Percentiles rank a stretch among this genome's conserved stretches.
Evolutionary conservation across 2,888 invertebrate genomes (phyloP).

Genomic region (Gisinianus flammeolus): DNA sequence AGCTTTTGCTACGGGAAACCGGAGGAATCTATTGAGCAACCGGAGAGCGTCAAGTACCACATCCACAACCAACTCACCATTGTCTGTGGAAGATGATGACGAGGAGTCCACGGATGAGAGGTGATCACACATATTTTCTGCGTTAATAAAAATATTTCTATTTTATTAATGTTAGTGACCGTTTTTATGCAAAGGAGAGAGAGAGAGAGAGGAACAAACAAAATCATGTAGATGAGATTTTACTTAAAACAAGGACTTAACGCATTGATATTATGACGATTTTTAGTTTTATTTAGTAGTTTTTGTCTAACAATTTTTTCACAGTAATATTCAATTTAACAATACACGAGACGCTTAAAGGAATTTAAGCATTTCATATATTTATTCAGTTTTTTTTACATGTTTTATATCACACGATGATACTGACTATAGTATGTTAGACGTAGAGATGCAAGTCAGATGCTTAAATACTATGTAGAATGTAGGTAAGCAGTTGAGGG

Average conservation of each 20-base stretch:
- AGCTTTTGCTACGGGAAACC: slow-evolving; percentile 51
- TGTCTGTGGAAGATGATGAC: slow-evolving; percentile 40
- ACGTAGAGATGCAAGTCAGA: too few species aligned
- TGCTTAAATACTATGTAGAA: too few species aligned
- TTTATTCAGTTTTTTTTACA: too few species aligned
- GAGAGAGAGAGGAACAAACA: neutral
- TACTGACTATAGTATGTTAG: too few species aligned
- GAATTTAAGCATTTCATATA: too few species aligned
- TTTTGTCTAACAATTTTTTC: too few species aligned
- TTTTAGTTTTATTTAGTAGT: neutral
- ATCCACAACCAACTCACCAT: slow-evolving; percentile 43
- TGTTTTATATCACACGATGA: too few species aligned
- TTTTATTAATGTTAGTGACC: neutral
- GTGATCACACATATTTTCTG: slow-evolving; percentile 33
- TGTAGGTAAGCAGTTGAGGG: too few species aligned
- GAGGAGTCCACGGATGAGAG: slow-evolving; percentile 34
- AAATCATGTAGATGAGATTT: neutral
- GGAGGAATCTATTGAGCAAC: slow-evolving; percentile 50
- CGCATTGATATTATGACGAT: too few species aligned
- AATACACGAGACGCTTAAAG: too few species aligned
- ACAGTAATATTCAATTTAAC: too few species aligned
- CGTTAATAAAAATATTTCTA: neutral
- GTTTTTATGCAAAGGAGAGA: neutral
- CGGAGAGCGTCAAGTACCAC: slow-evolving; percentile 40
- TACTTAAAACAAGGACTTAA: neutral